A percentile compares a stretch with the other conserved stretches of the same genome.
These are phyloP conservation scores for Agrotis segetum DNA, from an alignment of 2,888 invertebrate species.

Conservation along the genomic window DNA sequence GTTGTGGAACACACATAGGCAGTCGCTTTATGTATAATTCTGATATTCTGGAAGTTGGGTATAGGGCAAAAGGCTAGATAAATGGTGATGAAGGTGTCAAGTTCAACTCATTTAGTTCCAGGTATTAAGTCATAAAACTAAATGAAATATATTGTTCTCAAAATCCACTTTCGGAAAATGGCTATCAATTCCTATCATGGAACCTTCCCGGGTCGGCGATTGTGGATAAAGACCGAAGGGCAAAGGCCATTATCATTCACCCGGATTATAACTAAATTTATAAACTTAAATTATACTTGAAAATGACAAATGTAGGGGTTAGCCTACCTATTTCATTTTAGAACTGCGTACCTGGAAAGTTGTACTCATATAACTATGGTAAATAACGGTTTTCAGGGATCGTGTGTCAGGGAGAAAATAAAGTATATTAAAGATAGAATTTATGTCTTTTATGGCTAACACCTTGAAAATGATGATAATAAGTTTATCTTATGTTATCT, in stretches of 20 bases:
- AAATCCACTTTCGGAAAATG: conserved; percentile 55
- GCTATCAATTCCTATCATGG: conserved; percentile 52
- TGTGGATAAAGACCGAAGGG: conserved; percentile 52
- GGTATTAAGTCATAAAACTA: conserved; percentile 8
- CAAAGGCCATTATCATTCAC: conserved; percentile 53
- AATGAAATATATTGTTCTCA: conserved; percentile 45
- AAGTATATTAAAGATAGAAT: not conserved
- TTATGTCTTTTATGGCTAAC: no score
- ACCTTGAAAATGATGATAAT: not conserved
- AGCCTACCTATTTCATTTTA: conserved; percentile 13
- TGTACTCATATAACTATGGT: not conserved
- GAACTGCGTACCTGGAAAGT: not conserved
- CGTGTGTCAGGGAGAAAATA: not conserved
- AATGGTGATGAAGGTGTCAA: conserved; percentile 4
- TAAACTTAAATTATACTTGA: conserved; percentile 61
- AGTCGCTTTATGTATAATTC: no score
- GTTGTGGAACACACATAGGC: no score
- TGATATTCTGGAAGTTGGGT: no score
- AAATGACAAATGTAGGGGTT: conserved; percentile 28
- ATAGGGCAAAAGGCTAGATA: no score
- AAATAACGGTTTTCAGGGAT: not conserved
- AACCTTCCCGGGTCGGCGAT: conserved; percentile 47
- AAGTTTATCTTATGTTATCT: not conserved
- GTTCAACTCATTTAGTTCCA: not conserved
- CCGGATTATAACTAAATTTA: conserved; percentile 62